Conservation (phyloP, 2,797 vertebrate species). For the Eospalax fontanierii region DNA sequence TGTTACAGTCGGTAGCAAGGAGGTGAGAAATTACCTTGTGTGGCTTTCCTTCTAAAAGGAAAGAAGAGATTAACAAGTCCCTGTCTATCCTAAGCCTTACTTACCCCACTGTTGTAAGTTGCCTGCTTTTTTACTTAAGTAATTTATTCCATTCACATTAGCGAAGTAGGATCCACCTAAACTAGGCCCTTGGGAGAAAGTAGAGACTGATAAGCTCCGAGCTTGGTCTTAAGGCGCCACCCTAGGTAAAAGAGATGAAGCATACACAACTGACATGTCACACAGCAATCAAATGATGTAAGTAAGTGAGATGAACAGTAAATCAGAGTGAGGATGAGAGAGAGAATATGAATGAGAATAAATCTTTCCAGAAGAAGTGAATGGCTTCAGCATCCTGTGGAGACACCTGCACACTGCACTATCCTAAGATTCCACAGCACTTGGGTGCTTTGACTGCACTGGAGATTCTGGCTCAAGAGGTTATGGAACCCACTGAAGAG, state of each 20-base stretch:
- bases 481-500: neutral
- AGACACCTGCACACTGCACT: neutral
- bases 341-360: no score
- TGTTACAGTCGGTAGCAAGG: neutral
- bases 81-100: slow-evolving; percentile 11
- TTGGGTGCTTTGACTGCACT: neutral
- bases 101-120: neutral
- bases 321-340: neutral
- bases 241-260: neutral
- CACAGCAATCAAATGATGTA: no score
- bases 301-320: neutral
- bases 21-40: neutral
- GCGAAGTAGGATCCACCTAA: neutral
- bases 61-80: neutral
- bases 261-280: neutral
- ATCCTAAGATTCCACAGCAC: neutral
- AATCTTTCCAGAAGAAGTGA: neutral
- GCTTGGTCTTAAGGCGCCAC: neutral
- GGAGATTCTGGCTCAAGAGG: neutral
- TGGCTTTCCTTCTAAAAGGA: neutral
- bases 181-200: neutral
- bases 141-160: neutral
- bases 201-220: neutral
- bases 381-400: neutral
- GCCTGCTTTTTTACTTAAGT: slow-evolving; percentile 2